These are phyloP conservation scores for Porites divaricata DNA, from an alignment of 92 coral and sea anemone species.

Conservation along the genomic window DNA sequence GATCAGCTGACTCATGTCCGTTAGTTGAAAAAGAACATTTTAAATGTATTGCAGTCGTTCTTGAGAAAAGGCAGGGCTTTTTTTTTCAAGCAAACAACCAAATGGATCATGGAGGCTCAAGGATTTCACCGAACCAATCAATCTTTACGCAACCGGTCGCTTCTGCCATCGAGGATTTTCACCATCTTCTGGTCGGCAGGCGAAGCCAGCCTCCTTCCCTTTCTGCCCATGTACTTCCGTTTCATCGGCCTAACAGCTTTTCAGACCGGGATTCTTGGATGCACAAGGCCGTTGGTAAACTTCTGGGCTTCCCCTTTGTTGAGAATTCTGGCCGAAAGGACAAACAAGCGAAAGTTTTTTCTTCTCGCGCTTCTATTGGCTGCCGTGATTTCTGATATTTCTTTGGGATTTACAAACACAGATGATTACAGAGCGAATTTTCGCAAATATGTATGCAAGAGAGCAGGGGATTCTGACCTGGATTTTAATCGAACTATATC, in stretches of 20 bases:
- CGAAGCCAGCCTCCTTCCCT: constrained; percentile 75
- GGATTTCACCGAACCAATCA: constrained; percentile 26
- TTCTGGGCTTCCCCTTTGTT: constrained; percentile 87
- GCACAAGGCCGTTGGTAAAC: constrained; percentile 68
- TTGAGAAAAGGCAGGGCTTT: background rate
- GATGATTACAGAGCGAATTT: constrained; percentile 42
- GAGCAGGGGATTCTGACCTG: background rate
- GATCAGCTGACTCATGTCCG: constrained; percentile 32
- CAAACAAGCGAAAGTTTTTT: constrained; percentile 75
- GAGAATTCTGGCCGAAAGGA: constrained; percentile 69
- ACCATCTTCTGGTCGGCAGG: constrained; percentile 82
- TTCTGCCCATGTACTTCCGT: constrained; percentile 96
- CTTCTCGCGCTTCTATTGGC: constrained; percentile 66
- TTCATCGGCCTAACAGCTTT: constrained; percentile 91
- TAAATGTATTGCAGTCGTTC: background rate
- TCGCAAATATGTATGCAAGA: constrained; percentile 59
- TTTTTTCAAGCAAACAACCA: background rate
- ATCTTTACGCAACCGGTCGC: constrained; percentile 72
- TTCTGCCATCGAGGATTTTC: constrained; percentile 81
- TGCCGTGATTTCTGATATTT: constrained; percentile 69
- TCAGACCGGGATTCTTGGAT: constrained; percentile 88
- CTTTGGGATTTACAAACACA: constrained; percentile 71
- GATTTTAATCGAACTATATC: constrained; percentile 19
- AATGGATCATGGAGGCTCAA: constrained; percentile 22
- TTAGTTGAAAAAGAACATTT: background rate